Evolutionary conservation across 1,140 invertebrate genomes (phyloP).

Genomic region (Zaprionus davidi): DNA sequence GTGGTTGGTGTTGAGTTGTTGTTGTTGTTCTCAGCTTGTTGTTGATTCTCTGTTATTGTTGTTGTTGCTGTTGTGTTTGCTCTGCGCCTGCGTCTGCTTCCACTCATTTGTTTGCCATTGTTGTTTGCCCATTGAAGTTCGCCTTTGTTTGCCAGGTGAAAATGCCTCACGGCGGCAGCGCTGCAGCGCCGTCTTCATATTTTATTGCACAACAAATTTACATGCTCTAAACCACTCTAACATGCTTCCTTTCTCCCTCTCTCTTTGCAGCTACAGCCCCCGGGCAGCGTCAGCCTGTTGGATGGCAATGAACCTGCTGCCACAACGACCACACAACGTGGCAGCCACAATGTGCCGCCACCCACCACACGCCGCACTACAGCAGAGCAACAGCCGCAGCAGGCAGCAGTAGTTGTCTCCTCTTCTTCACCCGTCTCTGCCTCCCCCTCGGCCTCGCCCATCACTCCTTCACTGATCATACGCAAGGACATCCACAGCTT

Average conservation of each 20-base stretch:
- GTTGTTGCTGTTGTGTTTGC: slow-evolving; percentile 28
- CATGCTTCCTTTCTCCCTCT: neutral
- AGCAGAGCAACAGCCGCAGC: neutral
- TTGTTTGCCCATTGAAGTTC: slow-evolving; percentile 75
- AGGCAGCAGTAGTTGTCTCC: neutral
- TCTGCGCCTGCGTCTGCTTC: slow-evolving; percentile 19
- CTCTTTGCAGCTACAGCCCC: slow-evolving; percentile 31
- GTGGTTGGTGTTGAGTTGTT: slow-evolving; percentile 14
- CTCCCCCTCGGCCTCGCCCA: slow-evolving; percentile 34
- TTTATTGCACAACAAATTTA: slow-evolving; percentile 76
- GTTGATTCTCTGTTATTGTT: slow-evolving; percentile 7
- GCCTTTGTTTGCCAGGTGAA: slow-evolving; percentile 74
- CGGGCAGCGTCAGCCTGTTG: slow-evolving; percentile 22
- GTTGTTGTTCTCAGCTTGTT: slow-evolving; percentile 21
- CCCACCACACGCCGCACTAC: slow-evolving; percentile 4
- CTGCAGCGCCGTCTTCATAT: slow-evolving; percentile 51
- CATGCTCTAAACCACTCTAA: slow-evolving; percentile 34
- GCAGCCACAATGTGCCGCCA: slow-evolving; percentile 10
- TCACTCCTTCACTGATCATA: slow-evolving; percentile 63
- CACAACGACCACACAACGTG: slow-evolving; percentile 41
- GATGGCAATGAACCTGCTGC: slow-evolving; percentile 69
- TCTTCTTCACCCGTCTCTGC: slow-evolving; percentile 9
- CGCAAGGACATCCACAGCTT: slow-evolving; percentile 83
- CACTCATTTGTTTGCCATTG: slow-evolving; percentile 79
- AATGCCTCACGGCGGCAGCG: slow-evolving; percentile 53